Percentiles rank a stretch among this genome's conserved stretches.
phyloP scores from a whole-genome alignment of 2,113 vertebrate genomes.

The Hippotragus niger region DNA sequence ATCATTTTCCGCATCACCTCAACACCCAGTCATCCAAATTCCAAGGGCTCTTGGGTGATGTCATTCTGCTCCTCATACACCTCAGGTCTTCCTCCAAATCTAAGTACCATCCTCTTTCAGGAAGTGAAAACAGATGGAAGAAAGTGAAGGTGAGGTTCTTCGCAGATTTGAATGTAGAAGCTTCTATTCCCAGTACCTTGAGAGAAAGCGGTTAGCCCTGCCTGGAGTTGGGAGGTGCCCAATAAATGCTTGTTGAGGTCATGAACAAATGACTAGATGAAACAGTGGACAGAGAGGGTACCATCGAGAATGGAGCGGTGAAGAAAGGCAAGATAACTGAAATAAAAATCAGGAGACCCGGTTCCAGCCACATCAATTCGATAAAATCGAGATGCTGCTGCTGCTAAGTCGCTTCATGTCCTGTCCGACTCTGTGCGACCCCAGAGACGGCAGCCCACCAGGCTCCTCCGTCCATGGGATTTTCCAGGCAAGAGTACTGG shows the following conservation, averaged over 20 bases:
- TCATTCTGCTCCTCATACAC: background rate
- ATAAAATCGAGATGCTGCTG: background rate
- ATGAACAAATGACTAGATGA: background rate
- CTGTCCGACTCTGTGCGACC: too few species aligned
- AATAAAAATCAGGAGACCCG: background rate
- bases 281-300: fast-evolving
- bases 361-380: background rate
- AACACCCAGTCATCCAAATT: background rate
- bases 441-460: too few species aligned
- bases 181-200: background rate
- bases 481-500: too few species aligned
- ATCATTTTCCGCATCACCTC: conserved; percentile 30
- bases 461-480: too few species aligned
- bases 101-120: background rate
- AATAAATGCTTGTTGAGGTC: background rate
- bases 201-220: fast-evolving
- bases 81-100: background rate
- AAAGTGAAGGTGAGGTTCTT: background rate
- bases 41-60: background rate
- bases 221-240: too few species aligned
- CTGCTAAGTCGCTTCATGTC: too few species aligned
- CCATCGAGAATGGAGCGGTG: background rate
- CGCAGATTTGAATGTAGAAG: background rate
- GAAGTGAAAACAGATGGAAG: background rate
- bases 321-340: background rate